Base-by-base conservation (phyloP, 2,888 invertebrate genomes). In the Cynaeus angustus region DNA sequence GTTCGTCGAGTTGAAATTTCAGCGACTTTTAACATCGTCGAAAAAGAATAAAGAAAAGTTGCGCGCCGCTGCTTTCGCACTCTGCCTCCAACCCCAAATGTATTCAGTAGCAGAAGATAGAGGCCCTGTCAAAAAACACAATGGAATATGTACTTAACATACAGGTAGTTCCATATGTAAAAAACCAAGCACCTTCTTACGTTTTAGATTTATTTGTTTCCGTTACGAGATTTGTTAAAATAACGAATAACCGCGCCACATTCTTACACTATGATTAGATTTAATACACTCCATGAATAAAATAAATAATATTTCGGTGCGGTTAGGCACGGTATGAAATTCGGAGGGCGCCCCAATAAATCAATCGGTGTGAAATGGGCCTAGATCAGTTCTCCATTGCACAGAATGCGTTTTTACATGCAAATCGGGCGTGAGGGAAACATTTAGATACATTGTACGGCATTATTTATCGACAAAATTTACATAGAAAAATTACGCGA, bases 361-460 rank as follows among this genome's bases (percentile, higher is more conserved):
- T 79, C 77, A 78, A 76, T 78, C 68, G 62, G 71, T 80, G 80
- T 78, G 80, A 78, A 77, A 81, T 79, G 81, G 80, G 78, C 78
- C 72, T 73, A 73, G 85, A 82, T 83, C 84, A 84, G 86, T 87
- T 88, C 87, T 88, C 88, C 88, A 88, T 87, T 88, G 86, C 88
- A 88, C 88, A 88, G 88, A 65, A 53, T 65, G 53, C 10, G 65
- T 55, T 66, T 66, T 66, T 58, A 56, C 37, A 66, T 66, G 59
- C 66, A 66, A 59, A 58, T 66, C n/a, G 41, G 66, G 66, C 66
- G 66, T 66, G 66, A 66, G 66, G 56, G 43, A 52, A 52, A 52
- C 52, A 64, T 50, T 65, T 86, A 86, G 86, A 86, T n/a, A n/a
- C n/a, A 86, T 87, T 86, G 86, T 21, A 86, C 86, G 86, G 86